Percentiles rank a stretch among this genome's conserved stretches.
These are phyloP conservation scores for Nothocercus julius DNA, from an alignment of 2,113 vertebrate species.

Conservation along the genomic window DNA sequence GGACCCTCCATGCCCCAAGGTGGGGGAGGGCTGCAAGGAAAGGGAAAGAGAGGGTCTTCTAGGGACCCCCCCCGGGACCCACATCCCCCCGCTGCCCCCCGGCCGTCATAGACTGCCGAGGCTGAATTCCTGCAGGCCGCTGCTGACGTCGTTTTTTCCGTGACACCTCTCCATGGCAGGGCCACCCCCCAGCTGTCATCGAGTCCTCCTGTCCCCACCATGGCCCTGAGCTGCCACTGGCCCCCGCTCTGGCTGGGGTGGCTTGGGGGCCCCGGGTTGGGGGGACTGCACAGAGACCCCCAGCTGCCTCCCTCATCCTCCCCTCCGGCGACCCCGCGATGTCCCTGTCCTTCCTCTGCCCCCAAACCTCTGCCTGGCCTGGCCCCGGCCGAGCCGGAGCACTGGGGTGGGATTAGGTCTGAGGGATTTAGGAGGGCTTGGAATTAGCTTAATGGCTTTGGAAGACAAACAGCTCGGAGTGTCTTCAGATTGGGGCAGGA, in stretches of 20 bases:
- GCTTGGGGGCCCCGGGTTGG: background rate
- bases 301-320: too few species aligned
- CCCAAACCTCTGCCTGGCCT: rapidly evolving
- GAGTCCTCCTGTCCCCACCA: background rate
- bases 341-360: too few species aligned
- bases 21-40: background rate
- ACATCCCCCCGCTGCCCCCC: background rate
- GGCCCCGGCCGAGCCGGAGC: background rate
- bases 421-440: background rate
- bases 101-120: background rate
- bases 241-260: background rate
- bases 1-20: rapidly evolving
- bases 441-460: slow-evolving; percentile 50
- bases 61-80: too few species aligned
- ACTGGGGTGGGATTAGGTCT: background rate
- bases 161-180: background rate
- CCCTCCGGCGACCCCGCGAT: too few species aligned
- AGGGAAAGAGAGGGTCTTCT: too few species aligned
- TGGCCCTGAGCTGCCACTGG: background rate
- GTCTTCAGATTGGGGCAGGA: background rate
- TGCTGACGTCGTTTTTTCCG: slow-evolving; percentile 35
- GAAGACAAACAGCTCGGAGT: slow-evolving; percentile 70
- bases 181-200: slow-evolving; percentile 60
- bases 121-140: background rate
- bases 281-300: background rate